Percentiles rank a stretch among this genome's conserved stretches.
phyloP scores from a whole-genome alignment of 1,140 invertebrate species.

The Diuraphis noxia region DNA sequence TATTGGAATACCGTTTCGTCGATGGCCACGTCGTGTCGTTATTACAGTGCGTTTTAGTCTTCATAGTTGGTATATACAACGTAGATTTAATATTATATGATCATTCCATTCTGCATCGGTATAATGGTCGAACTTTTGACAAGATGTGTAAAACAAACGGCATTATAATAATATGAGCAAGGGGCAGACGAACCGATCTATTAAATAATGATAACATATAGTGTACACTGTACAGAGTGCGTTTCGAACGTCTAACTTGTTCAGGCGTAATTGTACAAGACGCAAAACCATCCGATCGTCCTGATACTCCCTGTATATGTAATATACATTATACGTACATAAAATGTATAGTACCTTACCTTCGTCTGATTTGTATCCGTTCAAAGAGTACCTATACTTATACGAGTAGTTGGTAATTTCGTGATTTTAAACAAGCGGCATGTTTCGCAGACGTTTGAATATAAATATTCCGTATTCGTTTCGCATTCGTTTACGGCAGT shows the following conservation, averaged over 20 bases:
- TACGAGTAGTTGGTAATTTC: not conserved
- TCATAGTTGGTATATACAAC: not conserved
- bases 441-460: not conserved
- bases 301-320: too few species aligned
- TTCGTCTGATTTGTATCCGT: too few species aligned
- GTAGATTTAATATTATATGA: not conserved
- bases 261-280: not conserved
- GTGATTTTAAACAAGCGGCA: not conserved
- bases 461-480: not conserved
- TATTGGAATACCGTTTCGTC: not conserved
- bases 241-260: not conserved
- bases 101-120: not conserved
- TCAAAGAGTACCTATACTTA: too few species aligned
- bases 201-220: not conserved
- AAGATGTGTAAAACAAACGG: not conserved
- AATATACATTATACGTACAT: too few species aligned
- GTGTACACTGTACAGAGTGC: not conserved
- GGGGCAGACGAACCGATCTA: not conserved
- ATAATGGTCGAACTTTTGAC: not conserved
- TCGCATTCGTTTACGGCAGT: not conserved
- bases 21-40: not conserved
- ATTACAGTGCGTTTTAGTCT: not conserved
- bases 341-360: too few species aligned
- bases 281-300: not conserved
- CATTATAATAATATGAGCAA: not conserved